Evolutionary conservation across 2,113 vertebrate species (phyloP).

Genomic region (Tiliqua scincoides): DNA sequence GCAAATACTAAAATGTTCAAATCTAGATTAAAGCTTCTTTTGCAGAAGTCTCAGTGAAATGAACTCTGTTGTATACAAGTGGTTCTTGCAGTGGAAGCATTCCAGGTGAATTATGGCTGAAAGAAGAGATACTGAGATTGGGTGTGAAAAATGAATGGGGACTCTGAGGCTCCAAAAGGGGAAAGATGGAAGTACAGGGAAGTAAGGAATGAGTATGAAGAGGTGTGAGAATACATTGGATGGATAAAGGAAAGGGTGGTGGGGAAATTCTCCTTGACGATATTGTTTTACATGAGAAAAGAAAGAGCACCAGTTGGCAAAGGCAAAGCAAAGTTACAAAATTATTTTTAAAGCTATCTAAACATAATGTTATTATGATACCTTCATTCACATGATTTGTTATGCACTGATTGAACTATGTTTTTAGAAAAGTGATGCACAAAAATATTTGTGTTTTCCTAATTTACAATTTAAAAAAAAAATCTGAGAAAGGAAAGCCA

Average conservation of each 20-base stretch:
- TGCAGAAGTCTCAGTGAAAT: neutral
- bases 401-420: neutral
- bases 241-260: neutral
- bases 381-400: neutral
- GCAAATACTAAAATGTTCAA: neutral
- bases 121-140: neutral
- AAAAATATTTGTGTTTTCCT: rapidly evolving
- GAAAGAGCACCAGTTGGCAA: neutral
- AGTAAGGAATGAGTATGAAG: neutral
- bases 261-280: neutral
- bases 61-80: neutral
- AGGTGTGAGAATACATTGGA: neutral
- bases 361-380: conserved; percentile 44
- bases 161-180: neutral
- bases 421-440: neutral
- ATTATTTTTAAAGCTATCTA: neutral
- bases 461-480: neutral
- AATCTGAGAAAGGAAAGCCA: rapidly evolving
- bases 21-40: neutral
- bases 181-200: neutral
- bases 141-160: neutral
- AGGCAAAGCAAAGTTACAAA: neutral
- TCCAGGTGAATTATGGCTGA: neutral
- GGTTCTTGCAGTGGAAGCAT: neutral
- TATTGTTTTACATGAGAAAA: neutral